Base-by-base conservation (phyloP, 2,888 invertebrate species). In the Drosophila quinaria region DNA sequence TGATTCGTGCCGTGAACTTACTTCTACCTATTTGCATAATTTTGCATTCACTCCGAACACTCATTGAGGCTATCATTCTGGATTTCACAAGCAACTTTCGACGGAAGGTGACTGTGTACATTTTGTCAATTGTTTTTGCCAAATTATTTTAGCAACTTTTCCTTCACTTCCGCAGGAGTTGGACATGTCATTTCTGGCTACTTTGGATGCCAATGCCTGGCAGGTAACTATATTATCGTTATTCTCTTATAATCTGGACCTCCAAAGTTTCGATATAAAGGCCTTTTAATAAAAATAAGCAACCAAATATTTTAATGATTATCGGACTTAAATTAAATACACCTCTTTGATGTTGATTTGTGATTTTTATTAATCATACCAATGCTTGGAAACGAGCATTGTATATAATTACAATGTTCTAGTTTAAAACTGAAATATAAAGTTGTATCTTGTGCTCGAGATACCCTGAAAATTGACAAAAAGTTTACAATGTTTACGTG, bases 161-260 rank as follows among this genome's bases (percentile, higher is more conserved):
- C 62, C 65, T 66, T 77, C 50, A 76, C 84, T 87, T 84, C 81
- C 90, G 66, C 82, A 92, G 92, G 92, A 92, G 89, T 91, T 92
- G 90, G 92, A 92, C 87, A 94, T 94, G 94, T 93, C 94, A 74
- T 94, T 94, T 91, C 91, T 94, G 85, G 93, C 94, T 78, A 93
- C 94, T 74, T 90, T 94, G 85, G 94, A 94, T 89, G 93, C 93
- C 71, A 93, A 93, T 89, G 93, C 93, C 75, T 94, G 94, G 94
- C 94, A 94, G 93, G 94, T 94, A 92, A 92, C 91, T 80, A 50
- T 25, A 54, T 64, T 63, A 47, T 17, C 33, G 33, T 54, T 44
- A 50, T 44, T 9, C 10, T 5, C 3, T 33, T 15, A 22, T 25
- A 22, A 46, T 47, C 47, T 37, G 25, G 37, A 13, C 13, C 31